Evolutionary conservation across 2,888 invertebrate species (phyloP).

Genomic region (Ferdinandea cuprea): DNA sequence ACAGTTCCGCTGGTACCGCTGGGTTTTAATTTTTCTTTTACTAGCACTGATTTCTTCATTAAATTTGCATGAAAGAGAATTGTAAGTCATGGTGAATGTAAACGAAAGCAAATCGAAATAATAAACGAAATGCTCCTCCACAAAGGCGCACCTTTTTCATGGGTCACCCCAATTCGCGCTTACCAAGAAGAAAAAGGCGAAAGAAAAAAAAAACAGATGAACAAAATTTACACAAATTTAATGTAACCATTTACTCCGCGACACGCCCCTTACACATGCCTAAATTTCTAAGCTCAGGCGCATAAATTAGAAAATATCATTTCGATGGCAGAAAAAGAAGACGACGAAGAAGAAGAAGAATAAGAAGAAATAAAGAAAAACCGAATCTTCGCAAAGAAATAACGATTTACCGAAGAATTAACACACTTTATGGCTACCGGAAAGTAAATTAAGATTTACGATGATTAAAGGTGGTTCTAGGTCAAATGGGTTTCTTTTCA

Average conservation of each 20-base stretch:
- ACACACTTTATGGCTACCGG: slow-evolving; percentile 63
- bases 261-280: not conserved
- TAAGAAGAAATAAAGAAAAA: slow-evolving; percentile 25
- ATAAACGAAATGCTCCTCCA: not conserved
- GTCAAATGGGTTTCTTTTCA: slow-evolving; percentile 36
- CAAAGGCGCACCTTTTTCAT: slow-evolving; percentile 11
- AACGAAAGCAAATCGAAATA: slow-evolving; percentile 3
- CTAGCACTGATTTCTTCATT: slow-evolving; percentile 53
- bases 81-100: slow-evolving; percentile 23
- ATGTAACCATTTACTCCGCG: slow-evolving; percentile 17
- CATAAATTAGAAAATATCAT: slow-evolving; percentile 52
- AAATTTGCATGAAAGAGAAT: slow-evolving; percentile 59
- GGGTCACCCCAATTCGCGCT: slow-evolving; percentile 2
- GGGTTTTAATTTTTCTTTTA: not conserved
- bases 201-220: slow-evolving; percentile 22
- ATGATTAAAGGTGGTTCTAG: slow-evolving; percentile 53
- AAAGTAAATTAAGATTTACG: slow-evolving; percentile 68
- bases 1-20: not conserved
- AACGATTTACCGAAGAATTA: slow-evolving; percentile 65
- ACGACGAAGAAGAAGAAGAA: too few species aligned
- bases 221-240: slow-evolving; percentile 49
- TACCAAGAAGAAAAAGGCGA: not conserved
- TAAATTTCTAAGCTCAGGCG: not conserved
- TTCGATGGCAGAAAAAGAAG: slow-evolving; percentile 6
- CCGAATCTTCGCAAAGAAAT: slow-evolving; percentile 28